A percentile compares a stretch with the other conserved stretches of the same genome.
These are phyloP conservation scores for Ctenoplectra terminalis DNA, from an alignment of 1,140 invertebrate species.

Conservation along the genomic window DNA sequence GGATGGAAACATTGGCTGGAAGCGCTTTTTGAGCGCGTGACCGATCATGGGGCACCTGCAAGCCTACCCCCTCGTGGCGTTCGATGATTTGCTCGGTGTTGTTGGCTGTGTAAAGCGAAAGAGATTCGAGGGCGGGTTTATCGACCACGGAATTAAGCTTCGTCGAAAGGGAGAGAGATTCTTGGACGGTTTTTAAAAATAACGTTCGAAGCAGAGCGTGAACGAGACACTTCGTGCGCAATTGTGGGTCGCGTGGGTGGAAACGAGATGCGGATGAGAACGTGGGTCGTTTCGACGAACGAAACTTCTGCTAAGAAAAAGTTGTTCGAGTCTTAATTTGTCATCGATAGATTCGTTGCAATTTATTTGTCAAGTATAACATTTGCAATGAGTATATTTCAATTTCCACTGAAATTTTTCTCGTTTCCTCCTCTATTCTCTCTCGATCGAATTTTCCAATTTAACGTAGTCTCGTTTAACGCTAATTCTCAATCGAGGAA, in stretches of 20 bases:
- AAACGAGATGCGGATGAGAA: too few species aligned
- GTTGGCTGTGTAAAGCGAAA: not conserved
- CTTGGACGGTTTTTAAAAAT: slow-evolving; percentile 37
- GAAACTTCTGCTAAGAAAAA: not conserved
- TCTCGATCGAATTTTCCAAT: not conserved
- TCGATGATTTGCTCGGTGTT: slow-evolving; percentile 2
- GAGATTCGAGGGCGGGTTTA: not conserved
- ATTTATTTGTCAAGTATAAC: not conserved
- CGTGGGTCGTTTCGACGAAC: not conserved
- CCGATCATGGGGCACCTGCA: slow-evolving; percentile 33
- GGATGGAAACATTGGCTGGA: not conserved
- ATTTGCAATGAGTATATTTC: not conserved
- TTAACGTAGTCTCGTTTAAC: not conserved
- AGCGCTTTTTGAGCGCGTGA: slow-evolving; percentile 3
- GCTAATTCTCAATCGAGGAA: slow-evolving; percentile 19
- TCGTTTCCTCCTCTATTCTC: not conserved
- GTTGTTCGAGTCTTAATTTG: too few species aligned
- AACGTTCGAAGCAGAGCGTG: slow-evolving; percentile 26
- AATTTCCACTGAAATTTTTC: not conserved
- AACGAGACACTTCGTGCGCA: not conserved
- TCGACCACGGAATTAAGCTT: slow-evolving; percentile 25
- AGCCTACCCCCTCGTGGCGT: not conserved
- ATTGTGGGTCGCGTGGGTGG: slow-evolving; percentile 13
- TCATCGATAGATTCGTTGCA: too few species aligned
- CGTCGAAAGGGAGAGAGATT: not conserved